phyloP scores from a whole-genome alignment of 1,140 invertebrate species.

The Odontomachus brunneus region DNA sequence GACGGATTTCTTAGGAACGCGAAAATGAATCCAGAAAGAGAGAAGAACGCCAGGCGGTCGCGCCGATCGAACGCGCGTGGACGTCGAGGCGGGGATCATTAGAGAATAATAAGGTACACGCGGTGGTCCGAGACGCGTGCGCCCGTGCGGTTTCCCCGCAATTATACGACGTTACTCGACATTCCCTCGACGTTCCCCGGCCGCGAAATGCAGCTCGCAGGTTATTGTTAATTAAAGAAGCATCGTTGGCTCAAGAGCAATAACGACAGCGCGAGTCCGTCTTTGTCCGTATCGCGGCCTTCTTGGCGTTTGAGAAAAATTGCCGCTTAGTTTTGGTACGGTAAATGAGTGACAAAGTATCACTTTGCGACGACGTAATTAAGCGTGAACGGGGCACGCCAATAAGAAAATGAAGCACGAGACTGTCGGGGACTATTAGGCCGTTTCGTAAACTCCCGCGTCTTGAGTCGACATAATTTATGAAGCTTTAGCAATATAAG shows the following conservation, averaged over 20 bases:
- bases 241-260: too few relatives aligned
- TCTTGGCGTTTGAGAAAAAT: too few relatives aligned
- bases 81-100: constrained; percentile 13
- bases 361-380: neutral
- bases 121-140: neutral
- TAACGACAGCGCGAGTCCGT: too few relatives aligned
- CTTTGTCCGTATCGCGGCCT: too few relatives aligned
- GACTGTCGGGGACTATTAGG: neutral
- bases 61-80: neutral
- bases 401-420: neutral
- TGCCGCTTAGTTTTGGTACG: too few relatives aligned
- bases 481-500: neutral
- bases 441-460: neutral
- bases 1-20: constrained; percentile 34
- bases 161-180: neutral
- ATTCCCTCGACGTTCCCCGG: neutral
- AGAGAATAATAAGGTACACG: constrained; percentile 21
- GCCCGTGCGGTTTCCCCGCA: constrained; percentile 5
- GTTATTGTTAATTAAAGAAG: too few relatives aligned
- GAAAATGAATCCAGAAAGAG: neutral
- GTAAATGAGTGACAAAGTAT: neutral
- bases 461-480: neutral
- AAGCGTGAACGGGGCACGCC: neutral
- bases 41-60: neutral
- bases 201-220: too few relatives aligned